Percentiles rank a stretch among this genome's conserved stretches.
phyloP scores from a whole-genome alignment of 2,888 invertebrate genomes.

The Eupithecia tripunctaria region DNA sequence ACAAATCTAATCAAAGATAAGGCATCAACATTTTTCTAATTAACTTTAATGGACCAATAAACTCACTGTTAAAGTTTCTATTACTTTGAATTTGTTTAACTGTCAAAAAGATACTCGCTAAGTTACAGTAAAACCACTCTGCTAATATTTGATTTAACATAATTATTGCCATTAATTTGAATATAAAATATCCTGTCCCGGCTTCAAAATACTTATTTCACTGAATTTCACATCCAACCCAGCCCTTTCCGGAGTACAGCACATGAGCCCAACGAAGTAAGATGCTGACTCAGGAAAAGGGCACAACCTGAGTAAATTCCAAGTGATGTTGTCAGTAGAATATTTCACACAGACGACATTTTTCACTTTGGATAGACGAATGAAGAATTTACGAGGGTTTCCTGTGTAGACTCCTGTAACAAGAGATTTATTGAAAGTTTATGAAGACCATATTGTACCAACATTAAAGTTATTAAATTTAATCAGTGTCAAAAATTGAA shows the following conservation, averaged over 20 bases:
- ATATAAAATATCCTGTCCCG: conserved; percentile 67
- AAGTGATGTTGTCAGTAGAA: conserved; percentile 61
- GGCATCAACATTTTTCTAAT: too few species aligned
- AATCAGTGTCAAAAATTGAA: too few species aligned
- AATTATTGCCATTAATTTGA: conserved; percentile 52
- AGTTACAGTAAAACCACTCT: neutral
- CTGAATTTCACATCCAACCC: conserved; percentile 65
- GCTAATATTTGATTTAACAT: neutral
- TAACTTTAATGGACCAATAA: too few species aligned
- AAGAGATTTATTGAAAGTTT: neutral
- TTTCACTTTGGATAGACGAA: conserved; percentile 62
- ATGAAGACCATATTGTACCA: too few species aligned
- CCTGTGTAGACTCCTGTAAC: conserved; percentile 68
- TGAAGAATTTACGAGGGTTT: conserved; percentile 67
- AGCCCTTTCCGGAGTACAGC: conserved; percentile 65
- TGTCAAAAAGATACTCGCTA: too few species aligned
- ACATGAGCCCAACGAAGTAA: conserved; percentile 65
- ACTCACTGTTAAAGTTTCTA: too few species aligned
- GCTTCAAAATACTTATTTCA: conserved; percentile 53
- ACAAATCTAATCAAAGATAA: too few species aligned
- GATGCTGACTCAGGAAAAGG: conserved; percentile 53
- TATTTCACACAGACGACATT: conserved; percentile 69
- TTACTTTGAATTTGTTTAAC: too few species aligned
- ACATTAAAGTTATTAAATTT: too few species aligned
- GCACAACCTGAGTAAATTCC: conserved; percentile 65